phyloP scores from a whole-genome alignment of 1,140 invertebrate species.

The Diachasma alloeum region DNA sequence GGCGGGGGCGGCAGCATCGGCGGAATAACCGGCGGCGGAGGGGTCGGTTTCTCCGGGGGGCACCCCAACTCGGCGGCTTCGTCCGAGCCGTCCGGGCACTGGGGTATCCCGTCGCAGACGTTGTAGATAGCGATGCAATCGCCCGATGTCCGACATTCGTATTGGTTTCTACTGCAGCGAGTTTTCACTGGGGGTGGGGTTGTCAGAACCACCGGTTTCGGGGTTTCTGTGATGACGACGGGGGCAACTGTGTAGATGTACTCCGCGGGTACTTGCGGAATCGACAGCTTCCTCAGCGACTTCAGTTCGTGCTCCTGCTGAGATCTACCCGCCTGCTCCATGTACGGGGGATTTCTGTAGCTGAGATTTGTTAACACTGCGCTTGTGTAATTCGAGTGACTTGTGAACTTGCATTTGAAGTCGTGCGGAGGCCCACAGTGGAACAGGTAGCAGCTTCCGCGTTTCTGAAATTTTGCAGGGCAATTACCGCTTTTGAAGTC shows the following conservation, averaged over 20 bases:
- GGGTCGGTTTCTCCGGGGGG: slow-evolving; percentile 65
- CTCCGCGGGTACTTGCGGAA: slow-evolving; percentile 36
- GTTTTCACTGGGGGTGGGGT: slow-evolving; percentile 45
- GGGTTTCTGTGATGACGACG: slow-evolving; percentile 30
- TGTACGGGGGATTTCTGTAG: slow-evolving; percentile 69
- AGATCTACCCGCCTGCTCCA: slow-evolving; percentile 75
- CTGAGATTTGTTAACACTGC: slow-evolving; percentile 75
- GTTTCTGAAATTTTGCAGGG: slow-evolving; percentile 67
- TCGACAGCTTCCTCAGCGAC: slow-evolving; percentile 68
- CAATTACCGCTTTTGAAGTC: no score
- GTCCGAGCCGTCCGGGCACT: slow-evolving; percentile 92
- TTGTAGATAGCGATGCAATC: slow-evolving; percentile 97
- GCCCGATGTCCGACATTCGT: slow-evolving; percentile 82
- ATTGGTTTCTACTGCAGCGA: slow-evolving; percentile 82
- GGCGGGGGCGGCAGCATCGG: slow-evolving; percentile 33
- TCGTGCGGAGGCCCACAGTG: slow-evolving; percentile 88
- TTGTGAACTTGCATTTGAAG: slow-evolving; percentile 92
- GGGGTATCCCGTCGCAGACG: slow-evolving; percentile 92
- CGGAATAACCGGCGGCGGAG: slow-evolving; percentile 34
- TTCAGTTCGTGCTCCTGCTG: slow-evolving; percentile 85
- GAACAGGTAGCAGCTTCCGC: slow-evolving; percentile 90
- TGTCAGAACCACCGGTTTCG: slow-evolving; percentile 41
- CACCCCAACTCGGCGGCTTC: slow-evolving; percentile 84
- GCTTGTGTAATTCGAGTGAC: slow-evolving; percentile 89
- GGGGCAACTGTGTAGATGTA: slow-evolving; percentile 49